A percentile compares a stretch with the other conserved stretches of the same genome.
phyloP scores from a whole-genome alignment of 2,888 invertebrate species.

The Oeneis ivallda region DNA sequence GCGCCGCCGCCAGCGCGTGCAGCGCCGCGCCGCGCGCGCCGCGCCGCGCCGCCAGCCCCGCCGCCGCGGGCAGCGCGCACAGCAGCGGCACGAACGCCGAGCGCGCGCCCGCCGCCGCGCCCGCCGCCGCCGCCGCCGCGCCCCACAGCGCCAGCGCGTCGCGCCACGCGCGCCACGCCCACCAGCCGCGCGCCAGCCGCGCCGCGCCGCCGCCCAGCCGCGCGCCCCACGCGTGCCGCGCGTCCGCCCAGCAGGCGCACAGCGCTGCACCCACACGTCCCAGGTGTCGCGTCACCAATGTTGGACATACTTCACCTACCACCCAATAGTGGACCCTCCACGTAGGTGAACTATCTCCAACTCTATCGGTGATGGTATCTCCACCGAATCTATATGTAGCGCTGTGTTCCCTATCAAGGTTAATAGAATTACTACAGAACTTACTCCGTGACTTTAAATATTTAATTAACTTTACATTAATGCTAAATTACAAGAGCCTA shows the following conservation, averaged over 20 bases:
- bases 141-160: conserved; percentile 51
- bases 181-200: conserved; percentile 40
- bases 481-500: no score
- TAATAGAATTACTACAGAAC: no score
- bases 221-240: conserved; percentile 50
- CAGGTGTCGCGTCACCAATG: no score
- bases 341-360: no score
- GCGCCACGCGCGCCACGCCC: conserved; percentile 41
- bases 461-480: no score
- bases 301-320: no score
- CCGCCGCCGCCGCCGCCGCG: conserved; percentile 74
- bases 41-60: conserved; percentile 77
- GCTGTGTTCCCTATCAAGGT: no score
- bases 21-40: conserved; percentile 81
- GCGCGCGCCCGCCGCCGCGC: conserved; percentile 81
- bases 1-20: conserved; percentile 65
- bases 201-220: conserved; percentile 54
- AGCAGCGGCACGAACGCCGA: conserved; percentile 86
- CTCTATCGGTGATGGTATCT: no score
- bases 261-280: conserved; percentile 48
- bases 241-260: conserved; percentile 61
- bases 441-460: no score
- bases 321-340: no score
- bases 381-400: no score
- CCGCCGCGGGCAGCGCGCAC: conserved; percentile 82